phyloP scores from a whole-genome alignment of 2,797 vertebrate species.

The Thamnophis elegans region DNA sequence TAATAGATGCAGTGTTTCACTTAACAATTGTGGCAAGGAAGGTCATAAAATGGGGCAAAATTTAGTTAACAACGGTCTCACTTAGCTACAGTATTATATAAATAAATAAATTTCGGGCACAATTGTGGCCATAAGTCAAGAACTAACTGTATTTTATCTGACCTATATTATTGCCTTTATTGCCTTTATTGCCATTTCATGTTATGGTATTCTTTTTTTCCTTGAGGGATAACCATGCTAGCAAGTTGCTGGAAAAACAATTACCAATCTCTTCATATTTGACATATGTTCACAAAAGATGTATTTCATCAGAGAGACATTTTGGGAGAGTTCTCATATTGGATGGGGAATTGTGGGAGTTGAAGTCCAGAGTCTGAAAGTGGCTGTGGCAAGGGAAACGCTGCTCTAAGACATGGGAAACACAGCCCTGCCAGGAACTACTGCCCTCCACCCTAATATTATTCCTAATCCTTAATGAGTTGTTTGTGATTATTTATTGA shows the following conservation, averaged over 20 bases:
- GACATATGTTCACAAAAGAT: neutral
- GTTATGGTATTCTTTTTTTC: neutral
- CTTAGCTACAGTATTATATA: neutral
- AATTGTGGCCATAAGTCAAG: neutral
- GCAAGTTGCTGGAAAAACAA: neutral
- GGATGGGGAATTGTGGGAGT: neutral
- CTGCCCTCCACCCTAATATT: neutral
- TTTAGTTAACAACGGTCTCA: neutral
- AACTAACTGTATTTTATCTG: neutral
- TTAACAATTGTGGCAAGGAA: neutral
- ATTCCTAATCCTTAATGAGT: neutral
- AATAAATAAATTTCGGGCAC: neutral
- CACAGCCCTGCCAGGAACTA: neutral
- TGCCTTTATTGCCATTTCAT: neutral
- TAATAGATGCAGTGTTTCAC: neutral
- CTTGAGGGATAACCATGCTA: neutral
- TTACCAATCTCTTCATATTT: neutral
- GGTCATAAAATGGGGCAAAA: neutral
- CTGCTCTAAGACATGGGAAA: neutral
- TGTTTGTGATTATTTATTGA: neutral
- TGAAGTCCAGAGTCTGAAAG: neutral
- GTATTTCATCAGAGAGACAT: neutral
- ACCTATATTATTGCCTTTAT: neutral
- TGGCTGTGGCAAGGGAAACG: neutral
- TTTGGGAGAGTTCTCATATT: neutral